Conservation (phyloP, 2,113 vertebrate genomes). For the Ptyas mucosa region DNA sequence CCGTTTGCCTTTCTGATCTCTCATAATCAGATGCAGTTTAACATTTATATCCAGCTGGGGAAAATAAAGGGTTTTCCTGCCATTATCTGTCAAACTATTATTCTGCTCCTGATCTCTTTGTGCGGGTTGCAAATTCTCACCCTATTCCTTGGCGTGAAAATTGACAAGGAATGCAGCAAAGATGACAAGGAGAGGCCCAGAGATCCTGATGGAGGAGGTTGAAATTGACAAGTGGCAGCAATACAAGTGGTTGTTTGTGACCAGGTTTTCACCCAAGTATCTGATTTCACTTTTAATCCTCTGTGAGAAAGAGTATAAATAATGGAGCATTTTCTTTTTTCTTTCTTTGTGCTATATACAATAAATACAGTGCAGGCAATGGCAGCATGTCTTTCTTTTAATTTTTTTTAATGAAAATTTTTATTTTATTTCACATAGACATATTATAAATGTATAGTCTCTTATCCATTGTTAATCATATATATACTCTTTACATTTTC, state of each 20-base stretch:
- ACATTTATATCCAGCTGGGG: background rate
- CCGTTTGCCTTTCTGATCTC: background rate
- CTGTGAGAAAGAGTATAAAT: background rate
- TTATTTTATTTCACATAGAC: no score
- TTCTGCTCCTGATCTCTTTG: slow-evolving; percentile 27
- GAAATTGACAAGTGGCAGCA: slow-evolving; percentile 23
- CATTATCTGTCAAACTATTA: slow-evolving; percentile 13
- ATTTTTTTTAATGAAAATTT: no score
- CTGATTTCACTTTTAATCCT: slow-evolving; percentile 23
- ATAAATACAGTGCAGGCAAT: background rate
- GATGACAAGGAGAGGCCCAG: slow-evolving; percentile 17
- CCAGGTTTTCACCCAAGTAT: slow-evolving; percentile 7
- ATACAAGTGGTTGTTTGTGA: slow-evolving; percentile 11
- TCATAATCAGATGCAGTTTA: background rate
- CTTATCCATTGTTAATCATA: no score
- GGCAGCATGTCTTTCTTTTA: background rate
- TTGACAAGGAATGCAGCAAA: slow-evolving; percentile 6
- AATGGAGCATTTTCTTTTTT: background rate
- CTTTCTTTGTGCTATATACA: background rate
- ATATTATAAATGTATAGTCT: no score
- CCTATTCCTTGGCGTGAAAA: slow-evolving; percentile 5
- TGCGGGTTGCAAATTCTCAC: slow-evolving; percentile 9
- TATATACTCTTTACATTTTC: no score
- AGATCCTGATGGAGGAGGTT: slow-evolving; percentile 7
- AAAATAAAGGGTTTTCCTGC: background rate